Evolutionary conservation across 2,888 invertebrate genomes (phyloP).

Genomic region (Mythimna ferrago): DNA sequence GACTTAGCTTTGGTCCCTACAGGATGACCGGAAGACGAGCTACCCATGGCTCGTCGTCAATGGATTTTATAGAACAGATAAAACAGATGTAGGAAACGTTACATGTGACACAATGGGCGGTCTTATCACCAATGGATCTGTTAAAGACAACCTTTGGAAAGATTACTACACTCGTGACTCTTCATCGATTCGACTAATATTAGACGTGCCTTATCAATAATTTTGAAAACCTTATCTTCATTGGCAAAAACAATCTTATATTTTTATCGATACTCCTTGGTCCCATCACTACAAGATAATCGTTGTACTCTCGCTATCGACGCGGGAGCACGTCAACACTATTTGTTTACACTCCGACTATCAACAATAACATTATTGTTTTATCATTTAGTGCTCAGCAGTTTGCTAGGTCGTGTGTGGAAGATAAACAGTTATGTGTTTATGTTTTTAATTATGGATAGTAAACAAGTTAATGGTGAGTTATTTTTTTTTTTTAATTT

Average conservation of each 20-base stretch:
- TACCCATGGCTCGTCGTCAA: too few species aligned
- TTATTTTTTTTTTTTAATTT: neutral
- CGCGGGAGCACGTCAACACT: conserved; percentile 56
- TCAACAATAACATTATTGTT: conserved; percentile 61
- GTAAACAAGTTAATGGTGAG: conserved; percentile 36
- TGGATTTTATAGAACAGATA: too few species aligned
- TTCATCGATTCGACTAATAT: too few species aligned
- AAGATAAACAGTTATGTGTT: conserved; percentile 30
- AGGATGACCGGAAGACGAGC: too few species aligned
- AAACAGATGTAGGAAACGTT: too few species aligned
- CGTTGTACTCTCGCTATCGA: conserved; percentile 66
- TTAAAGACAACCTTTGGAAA: too few species aligned
- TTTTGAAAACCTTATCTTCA: too few species aligned
- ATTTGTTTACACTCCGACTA: conserved; percentile 68
- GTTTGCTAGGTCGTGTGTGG: conserved; percentile 26
- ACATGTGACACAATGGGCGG: too few species aligned
- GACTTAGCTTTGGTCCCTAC: too few species aligned
- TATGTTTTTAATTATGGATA: conserved; percentile 46
- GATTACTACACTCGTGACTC: too few species aligned
- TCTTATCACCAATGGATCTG: too few species aligned
- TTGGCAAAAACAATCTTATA: neutral
- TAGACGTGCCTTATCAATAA: too few species aligned
- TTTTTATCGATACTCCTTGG: conserved; percentile 44
- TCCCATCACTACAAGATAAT: conserved; percentile 60
- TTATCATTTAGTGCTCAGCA: conserved; percentile 40